Conservation (phyloP, 1,140 invertebrate species). For the Brachionus rubens region DNA sequence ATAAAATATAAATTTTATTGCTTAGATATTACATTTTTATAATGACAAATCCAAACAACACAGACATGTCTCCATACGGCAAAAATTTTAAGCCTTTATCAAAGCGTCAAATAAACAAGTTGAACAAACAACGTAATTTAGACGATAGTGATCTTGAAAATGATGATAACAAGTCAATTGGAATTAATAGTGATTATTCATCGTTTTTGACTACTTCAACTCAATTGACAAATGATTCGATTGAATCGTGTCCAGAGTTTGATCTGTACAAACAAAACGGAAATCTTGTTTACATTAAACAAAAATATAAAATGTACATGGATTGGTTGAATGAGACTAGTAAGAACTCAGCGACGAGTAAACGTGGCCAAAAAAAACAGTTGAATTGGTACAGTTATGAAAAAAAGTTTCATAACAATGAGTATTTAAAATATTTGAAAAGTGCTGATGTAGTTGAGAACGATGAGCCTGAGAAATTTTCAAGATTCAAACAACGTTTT, state of each 20-base stretch:
- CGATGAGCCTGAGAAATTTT: neutral
- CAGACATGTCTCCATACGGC: too few species aligned
- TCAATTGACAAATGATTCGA: neutral
- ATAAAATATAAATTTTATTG: too few species aligned
- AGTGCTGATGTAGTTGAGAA: neutral
- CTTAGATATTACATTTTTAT: too few species aligned
- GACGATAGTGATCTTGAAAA: neutral
- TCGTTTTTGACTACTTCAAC: neutral
- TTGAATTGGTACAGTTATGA: conserved; percentile 23
- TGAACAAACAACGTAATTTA: neutral
- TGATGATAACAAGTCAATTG: conserved; percentile 7
- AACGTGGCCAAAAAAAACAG: neutral
- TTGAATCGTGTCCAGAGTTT: neutral
- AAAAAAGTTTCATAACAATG: neutral
- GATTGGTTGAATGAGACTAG: conserved; percentile 21
- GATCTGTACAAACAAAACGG: conserved; percentile 22
- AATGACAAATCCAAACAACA: too few species aligned
- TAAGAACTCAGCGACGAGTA: neutral
- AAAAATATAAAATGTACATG: conserved; percentile 40
- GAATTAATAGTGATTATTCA: conserved; percentile 12
- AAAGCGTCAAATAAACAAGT: conserved; percentile 18
- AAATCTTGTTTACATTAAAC: conserved; percentile 24
- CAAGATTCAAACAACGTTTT: neutral
- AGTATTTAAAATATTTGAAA: conserved; percentile 32
- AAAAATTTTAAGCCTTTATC: conserved; percentile 25